Evolutionary conservation across 2,888 invertebrate genomes (phyloP).

Genomic region (Digitonthophagus gazella): DNA sequence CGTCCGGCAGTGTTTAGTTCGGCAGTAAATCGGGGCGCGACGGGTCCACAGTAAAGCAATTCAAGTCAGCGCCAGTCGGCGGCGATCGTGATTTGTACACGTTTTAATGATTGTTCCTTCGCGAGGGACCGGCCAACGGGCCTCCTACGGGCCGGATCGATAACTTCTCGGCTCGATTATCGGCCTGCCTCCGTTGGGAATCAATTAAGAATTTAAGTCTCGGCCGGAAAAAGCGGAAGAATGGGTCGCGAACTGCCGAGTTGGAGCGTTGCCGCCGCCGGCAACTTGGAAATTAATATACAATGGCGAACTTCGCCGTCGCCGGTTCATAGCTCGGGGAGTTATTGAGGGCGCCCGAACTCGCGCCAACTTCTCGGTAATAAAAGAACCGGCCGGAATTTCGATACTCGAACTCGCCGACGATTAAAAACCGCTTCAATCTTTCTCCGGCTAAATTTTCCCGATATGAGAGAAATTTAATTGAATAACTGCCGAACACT

Average conservation of each 20-base stretch:
- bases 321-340: background rate
- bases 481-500: background rate
- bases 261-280: background rate
- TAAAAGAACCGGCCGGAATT: background rate
- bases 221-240: background rate
- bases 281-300: background rate
- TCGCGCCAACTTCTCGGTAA: background rate
- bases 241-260: background rate
- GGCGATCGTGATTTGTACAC: slow-evolving; percentile 48
- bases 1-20: slow-evolving; percentile 44
- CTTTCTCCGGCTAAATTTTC: background rate
- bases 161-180: background rate
- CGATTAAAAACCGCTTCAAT: background rate
- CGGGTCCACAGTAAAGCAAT: slow-evolving; percentile 47
- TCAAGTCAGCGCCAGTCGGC: slow-evolving; percentile 49
- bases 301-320: background rate
- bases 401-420: background rate
- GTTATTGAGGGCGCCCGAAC: background rate
- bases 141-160: background rate
- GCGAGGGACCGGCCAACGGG: background rate
- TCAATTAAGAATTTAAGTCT: background rate
- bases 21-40: slow-evolving; percentile 45
- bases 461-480: background rate
- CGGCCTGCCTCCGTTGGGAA: background rate
- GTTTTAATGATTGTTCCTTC: slow-evolving; percentile 44